Conservation (phyloP, 1,140 invertebrate species). For the Nomia melanderi region DNA sequence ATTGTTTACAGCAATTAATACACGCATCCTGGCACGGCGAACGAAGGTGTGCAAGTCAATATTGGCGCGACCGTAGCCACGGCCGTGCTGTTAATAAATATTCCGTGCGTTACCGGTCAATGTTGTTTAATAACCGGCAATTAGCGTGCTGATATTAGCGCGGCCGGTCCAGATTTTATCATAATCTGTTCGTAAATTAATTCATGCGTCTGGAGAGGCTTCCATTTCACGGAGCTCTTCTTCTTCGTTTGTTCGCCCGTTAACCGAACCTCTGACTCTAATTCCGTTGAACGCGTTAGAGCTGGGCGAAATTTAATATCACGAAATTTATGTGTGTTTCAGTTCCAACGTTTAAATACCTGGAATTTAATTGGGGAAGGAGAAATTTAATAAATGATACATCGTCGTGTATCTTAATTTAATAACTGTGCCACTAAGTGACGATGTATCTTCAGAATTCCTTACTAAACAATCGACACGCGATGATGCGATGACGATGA, state of each 20-base stretch:
- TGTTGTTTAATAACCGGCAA: slow-evolving; percentile 54
- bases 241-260: slow-evolving; percentile 1
- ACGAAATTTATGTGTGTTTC: neutral
- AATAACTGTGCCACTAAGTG: no score
- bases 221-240: neutral
- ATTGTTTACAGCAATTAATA: slow-evolving; percentile 60
- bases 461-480: no score
- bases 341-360: neutral
- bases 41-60: slow-evolving; percentile 34
- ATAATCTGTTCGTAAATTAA: slow-evolving; percentile 60
- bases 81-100: slow-evolving; percentile 34
- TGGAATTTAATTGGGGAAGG: neutral
- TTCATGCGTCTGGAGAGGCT: neutral
- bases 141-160: slow-evolving; percentile 56
- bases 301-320: neutral
- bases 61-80: neutral
- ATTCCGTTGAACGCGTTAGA: neutral
- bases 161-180: slow-evolving; percentile 45
- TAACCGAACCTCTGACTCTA: neutral
- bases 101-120: slow-evolving; percentile 29
- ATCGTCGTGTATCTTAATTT: neutral
- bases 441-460: no score
- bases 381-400: no score
- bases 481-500: no score
- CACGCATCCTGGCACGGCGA: slow-evolving; percentile 12